Conservation (phyloP, 2,888 invertebrate species). For the Pollenia amentaria region DNA sequence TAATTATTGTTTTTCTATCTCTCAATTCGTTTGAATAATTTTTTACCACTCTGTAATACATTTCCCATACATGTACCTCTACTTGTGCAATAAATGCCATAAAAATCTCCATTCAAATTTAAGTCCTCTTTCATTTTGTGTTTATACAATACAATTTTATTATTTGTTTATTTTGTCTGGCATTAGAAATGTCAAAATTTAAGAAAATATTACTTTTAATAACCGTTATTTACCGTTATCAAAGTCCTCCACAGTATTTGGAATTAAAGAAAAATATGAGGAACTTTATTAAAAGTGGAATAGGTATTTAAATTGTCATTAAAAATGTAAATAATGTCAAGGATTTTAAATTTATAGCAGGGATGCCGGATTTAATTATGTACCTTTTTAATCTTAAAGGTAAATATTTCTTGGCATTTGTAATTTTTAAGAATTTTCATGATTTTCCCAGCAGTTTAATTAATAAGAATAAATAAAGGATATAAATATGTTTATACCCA, state of each 20-base stretch:
- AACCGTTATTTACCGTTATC: slow-evolving; percentile 7
- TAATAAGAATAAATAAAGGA: too few relatives aligned
- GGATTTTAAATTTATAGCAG: slow-evolving; percentile 8
- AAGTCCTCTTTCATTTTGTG: neutral
- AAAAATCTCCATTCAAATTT: slow-evolving; percentile 9
- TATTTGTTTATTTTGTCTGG: slow-evolving; percentile 68
- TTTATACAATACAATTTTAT: slow-evolving; percentile 46
- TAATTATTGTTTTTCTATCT: neutral
- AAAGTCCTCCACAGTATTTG: neutral
- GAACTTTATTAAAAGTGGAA: slow-evolving; percentile 22
- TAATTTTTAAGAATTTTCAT: neutral
- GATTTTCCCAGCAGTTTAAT: too few relatives aligned
- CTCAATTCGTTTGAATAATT: slow-evolving; percentile 2
- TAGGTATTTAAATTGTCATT: neutral
- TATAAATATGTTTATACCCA: too few relatives aligned
- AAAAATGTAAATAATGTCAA: slow-evolving; percentile 24
- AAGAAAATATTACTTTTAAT: slow-evolving; percentile 63
- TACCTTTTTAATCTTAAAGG: neutral
- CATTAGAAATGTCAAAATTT: slow-evolving; percentile 69
- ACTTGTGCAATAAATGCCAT: neutral
- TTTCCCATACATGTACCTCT: neutral
- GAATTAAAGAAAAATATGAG: neutral
- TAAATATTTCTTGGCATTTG: neutral
- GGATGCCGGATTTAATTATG: too few relatives aligned
- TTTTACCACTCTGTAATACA: neutral